Percentiles rank a stretch among this genome's conserved stretches.
These are phyloP conservation scores for Palloptera scutellata DNA, from an alignment of 2,888 invertebrate genomes.

Conservation along the genomic window DNA sequence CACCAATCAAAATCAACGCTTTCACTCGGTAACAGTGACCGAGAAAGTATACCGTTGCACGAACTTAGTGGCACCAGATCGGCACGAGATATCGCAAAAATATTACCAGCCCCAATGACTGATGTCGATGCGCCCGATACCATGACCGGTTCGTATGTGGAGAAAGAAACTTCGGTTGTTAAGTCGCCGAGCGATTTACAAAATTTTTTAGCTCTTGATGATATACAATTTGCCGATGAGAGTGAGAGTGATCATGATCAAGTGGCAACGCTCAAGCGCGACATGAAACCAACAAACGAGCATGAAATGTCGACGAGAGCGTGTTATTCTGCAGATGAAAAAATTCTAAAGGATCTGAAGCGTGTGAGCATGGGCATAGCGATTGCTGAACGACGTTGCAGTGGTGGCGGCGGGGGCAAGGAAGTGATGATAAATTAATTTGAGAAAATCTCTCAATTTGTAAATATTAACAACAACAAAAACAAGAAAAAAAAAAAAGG, in stretches of 20 bases:
- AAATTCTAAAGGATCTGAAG: constrained; percentile 33
- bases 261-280: constrained; percentile 2
- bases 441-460: background rate
- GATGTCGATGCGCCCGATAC: constrained; percentile 37
- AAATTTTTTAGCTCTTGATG: constrained; percentile 69
- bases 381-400: constrained; percentile 21
- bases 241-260: constrained; percentile 48
- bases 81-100: constrained; percentile 40
- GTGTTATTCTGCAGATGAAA: constrained; percentile 28
- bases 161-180: constrained; percentile 74
- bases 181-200: constrained; percentile 72
- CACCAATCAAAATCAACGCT: constrained; percentile 49
- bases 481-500: too few species aligned
- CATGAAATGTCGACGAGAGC: constrained; percentile 30
- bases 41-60: constrained; percentile 31
- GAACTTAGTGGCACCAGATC: constrained; percentile 40
- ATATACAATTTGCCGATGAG: constrained; percentile 78
- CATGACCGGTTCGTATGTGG: constrained; percentile 62
- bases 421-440: constrained; percentile 20
- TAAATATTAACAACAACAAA: too few species aligned
- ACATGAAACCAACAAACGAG: background rate
- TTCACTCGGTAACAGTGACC: constrained; percentile 35
- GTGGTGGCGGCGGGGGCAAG: background rate
- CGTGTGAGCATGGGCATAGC: constrained; percentile 34
- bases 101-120: too few species aligned